A percentile compares a stretch with the other conserved stretches of the same genome.
Evolutionary conservation across 2,797 vertebrate species (phyloP).

Genomic region (Paguma larvata): DNA sequence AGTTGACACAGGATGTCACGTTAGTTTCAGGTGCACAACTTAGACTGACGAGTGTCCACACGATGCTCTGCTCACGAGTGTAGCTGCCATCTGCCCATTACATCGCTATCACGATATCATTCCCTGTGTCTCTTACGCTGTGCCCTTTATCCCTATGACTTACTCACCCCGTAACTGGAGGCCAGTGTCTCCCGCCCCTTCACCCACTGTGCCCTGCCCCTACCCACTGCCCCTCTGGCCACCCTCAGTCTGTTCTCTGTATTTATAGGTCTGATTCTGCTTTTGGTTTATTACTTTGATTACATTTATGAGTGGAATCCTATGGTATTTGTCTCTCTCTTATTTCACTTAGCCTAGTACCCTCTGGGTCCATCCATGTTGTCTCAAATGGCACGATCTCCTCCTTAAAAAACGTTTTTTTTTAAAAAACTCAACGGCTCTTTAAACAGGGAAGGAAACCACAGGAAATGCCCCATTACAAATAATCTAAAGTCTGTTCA

Average conservation of each 20-base stretch:
- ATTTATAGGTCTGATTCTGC: background rate
- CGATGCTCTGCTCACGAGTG: background rate
- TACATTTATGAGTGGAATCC: background rate
- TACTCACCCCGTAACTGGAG: background rate
- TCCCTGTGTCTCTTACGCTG: background rate
- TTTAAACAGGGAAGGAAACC: constrained; percentile 26
- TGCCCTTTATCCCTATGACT: background rate
- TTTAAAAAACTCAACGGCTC: background rate
- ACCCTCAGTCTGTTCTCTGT: background rate
- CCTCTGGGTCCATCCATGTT: background rate
- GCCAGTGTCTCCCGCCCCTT: background rate
- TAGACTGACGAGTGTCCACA: background rate
- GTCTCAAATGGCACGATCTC: background rate
- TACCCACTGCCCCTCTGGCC: background rate
- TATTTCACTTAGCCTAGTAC: background rate
- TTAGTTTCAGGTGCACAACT: background rate
- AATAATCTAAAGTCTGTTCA: constrained; percentile 40
- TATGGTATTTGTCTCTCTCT: background rate
- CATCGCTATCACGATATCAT: background rate
- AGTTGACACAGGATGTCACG: background rate
- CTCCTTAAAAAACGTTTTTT: background rate
- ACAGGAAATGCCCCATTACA: constrained; percentile 46
- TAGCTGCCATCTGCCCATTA: background rate
- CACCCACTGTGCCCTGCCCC: background rate
- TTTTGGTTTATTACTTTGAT: background rate